Conservation (phyloP, 2,888 invertebrate genomes). For the Diabrotica balteata region DNA sequence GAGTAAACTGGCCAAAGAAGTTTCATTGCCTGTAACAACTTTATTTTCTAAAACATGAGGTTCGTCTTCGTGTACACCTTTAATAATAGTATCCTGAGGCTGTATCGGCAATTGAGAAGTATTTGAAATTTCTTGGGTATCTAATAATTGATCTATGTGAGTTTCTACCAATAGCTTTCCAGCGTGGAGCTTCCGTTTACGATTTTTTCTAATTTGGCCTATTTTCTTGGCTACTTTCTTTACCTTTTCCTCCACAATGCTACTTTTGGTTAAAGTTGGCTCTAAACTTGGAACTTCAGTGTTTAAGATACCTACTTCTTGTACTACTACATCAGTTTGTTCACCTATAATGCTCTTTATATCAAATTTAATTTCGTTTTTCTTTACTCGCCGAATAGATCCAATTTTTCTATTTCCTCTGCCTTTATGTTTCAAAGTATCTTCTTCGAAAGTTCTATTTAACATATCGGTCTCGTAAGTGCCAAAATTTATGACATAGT, state of each 20-base stretch:
- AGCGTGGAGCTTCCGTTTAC: conserved; percentile 20
- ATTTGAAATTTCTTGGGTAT: conserved; percentile 31
- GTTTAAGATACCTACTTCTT: neutral
- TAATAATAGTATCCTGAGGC: conserved; percentile 12
- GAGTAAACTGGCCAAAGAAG: conserved; percentile 38
- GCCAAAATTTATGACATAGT: conserved; percentile 39
- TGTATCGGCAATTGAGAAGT: conserved; percentile 24
- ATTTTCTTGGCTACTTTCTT: conserved; percentile 3
- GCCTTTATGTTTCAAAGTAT: conserved; percentile 5
- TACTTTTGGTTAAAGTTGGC: conserved; percentile 1
- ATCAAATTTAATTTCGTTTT: neutral
- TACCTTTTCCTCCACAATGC: conserved; percentile 14
- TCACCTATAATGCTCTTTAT: no score
- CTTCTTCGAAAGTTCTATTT: neutral
- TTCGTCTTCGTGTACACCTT: conserved; percentile 42
- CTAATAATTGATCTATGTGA: conserved; percentile 34
- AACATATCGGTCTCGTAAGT: neutral
- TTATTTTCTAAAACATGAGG: conserved; percentile 48
- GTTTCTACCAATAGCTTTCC: conserved; percentile 35
- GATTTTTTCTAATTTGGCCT: conserved; percentile 8
- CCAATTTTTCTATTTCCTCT: conserved; percentile 26
- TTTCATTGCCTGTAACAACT: conserved; percentile 40
- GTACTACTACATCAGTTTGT: neutral
- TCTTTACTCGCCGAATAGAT: conserved; percentile 24
- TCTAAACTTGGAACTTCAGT: conserved; percentile 9